phyloP scores from a whole-genome alignment of 92 coral and sea anemone species.

The Paragorgia papillata region DNA sequence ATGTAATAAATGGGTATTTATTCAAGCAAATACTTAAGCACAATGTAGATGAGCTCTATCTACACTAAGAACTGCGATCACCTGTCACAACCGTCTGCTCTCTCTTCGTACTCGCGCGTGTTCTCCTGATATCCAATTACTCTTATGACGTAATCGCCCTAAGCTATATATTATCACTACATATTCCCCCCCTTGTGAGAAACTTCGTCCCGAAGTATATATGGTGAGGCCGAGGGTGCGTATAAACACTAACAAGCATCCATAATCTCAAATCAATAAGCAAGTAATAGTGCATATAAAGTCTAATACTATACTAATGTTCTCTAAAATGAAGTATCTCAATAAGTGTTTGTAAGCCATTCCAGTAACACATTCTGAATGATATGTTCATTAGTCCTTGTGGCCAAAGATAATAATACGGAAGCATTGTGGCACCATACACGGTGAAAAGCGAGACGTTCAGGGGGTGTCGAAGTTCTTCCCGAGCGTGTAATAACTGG shows the following conservation, averaged over 20 bases:
- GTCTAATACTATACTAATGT: not conserved
- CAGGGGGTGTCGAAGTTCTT: constrained; percentile 36
- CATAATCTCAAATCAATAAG: not conserved
- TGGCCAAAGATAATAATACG: not conserved
- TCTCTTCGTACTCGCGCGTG: too few relatives aligned
- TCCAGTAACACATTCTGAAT: not conserved
- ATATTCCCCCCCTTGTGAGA: constrained; percentile 27
- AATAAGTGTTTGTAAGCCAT: constrained; percentile 14
- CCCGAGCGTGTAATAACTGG: constrained; percentile 34
- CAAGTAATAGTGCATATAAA: not conserved
- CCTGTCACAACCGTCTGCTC: too few relatives aligned
- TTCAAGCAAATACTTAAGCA: too few relatives aligned
- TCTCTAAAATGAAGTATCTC: not conserved
- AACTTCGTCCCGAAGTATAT: constrained; percentile 43
- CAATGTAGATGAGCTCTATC: too few relatives aligned
- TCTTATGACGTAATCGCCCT: too few relatives aligned
- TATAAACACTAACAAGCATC: not conserved
- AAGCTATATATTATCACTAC: too few relatives aligned
- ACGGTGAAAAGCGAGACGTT: constrained; percentile 41
- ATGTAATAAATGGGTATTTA: too few relatives aligned
- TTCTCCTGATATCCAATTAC: too few relatives aligned
- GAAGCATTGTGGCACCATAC: constrained; percentile 2
- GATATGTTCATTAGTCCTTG: constrained; percentile 14
- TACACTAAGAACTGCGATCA: too few relatives aligned
- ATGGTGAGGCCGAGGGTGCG: not conserved